phyloP scores from a whole-genome alignment of 1,140 invertebrate genomes.

The Neotoxoptera formosana region DNA sequence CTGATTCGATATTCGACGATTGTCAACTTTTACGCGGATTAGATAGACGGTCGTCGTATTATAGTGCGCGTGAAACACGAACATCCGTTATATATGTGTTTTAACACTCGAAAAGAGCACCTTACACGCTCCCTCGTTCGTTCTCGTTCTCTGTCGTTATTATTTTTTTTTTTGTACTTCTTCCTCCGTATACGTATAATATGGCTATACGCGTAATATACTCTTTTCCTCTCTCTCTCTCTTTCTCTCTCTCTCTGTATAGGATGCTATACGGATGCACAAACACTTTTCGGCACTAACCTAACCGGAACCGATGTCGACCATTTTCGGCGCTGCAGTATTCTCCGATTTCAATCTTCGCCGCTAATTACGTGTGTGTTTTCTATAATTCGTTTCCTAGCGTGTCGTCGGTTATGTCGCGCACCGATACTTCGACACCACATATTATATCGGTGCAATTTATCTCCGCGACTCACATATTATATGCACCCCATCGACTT shows the following conservation, averaged over 20 bases:
- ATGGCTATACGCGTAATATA: neutral
- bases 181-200: neutral
- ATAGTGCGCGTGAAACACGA: neutral
- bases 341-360: conserved; percentile 2
- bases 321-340: neutral
- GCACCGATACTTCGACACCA: neutral
- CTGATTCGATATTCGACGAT: neutral
- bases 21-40: neutral
- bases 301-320: neutral
- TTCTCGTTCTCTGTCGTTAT: neutral
- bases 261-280: neutral
- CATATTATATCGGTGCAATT: neutral
- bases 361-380: neutral
- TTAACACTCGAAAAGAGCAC: neutral
- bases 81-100: neutral
- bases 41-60: neutral
- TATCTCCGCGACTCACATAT: neutral
- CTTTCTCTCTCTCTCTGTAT: neutral
- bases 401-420: neutral
- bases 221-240: neutral
- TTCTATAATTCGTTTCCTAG: neutral
- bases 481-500: neutral
- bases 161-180: neutral
- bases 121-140: neutral
- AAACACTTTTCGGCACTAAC: neutral